Evolutionary conservation across 2,797 vertebrate genomes (phyloP).

Genomic region (Steatocranus sp.): DNA sequence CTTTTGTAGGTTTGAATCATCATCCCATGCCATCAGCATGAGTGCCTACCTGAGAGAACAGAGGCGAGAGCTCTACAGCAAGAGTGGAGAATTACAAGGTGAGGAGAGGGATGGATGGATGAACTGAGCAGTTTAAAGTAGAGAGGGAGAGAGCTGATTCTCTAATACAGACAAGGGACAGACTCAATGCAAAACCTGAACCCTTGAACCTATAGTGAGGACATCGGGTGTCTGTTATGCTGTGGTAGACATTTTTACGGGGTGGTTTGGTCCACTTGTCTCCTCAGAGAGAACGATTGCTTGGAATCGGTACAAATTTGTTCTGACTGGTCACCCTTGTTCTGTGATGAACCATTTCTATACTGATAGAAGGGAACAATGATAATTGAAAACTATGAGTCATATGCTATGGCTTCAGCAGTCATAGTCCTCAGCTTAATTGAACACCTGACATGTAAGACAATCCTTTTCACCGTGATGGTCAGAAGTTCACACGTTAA

Average conservation of each 20-base stretch:
- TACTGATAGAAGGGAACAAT: neutral
- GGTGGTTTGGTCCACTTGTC: neutral
- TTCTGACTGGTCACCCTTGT: neutral
- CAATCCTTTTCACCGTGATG: neutral
- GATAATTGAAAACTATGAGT: neutral
- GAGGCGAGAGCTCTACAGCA: slow-evolving; percentile 93
- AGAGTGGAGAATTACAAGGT: slow-evolving; percentile 97
- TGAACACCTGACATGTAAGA: neutral
- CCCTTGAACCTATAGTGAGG: neutral
- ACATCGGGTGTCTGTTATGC: neutral
- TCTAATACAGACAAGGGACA: neutral
- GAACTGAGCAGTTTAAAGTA: neutral
- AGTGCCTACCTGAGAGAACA: slow-evolving; percentile 95
- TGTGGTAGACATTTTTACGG: neutral
- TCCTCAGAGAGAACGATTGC: neutral
- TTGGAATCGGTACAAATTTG: neutral
- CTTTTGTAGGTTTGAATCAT: slow-evolving; percentile 88
- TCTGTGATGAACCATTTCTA: neutral
- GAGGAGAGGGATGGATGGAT: slow-evolving; percentile 12
- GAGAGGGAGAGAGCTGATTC: neutral
- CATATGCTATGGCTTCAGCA: neutral
- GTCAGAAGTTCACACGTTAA: neutral
- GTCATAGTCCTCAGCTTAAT: neutral
- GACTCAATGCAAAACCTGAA: neutral
- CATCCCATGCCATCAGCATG: slow-evolving; percentile 98